phyloP scores from a whole-genome alignment of 2,113 vertebrate species.

The Stomatorhinus ivindoensis region DNA sequence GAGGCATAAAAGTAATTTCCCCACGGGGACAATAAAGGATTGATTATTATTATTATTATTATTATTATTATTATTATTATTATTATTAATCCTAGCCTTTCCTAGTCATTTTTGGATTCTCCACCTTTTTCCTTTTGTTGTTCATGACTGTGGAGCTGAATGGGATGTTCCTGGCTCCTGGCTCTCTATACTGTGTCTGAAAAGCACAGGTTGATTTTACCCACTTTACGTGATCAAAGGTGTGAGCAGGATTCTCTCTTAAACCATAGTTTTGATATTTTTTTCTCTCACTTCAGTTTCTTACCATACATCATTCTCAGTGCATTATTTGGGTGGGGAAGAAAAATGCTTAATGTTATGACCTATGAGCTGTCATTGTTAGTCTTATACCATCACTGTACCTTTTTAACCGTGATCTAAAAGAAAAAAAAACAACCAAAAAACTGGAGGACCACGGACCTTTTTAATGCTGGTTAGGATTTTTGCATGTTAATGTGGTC shows the following conservation, averaged over 20 bases:
- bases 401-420: background rate
- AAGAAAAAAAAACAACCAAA: background rate
- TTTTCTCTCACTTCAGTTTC: background rate
- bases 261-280: conserved; percentile 32
- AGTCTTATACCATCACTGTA: background rate
- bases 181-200: conserved; percentile 3
- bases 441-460: background rate
- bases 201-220: conserved; percentile 27
- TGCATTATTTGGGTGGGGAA: conserved; percentile 4
- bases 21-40: no score
- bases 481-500: background rate
- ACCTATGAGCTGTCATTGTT: background rate
- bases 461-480: background rate
- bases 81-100: background rate
- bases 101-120: background rate
- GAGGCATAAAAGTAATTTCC: no score
- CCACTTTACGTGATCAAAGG: conserved; percentile 30
- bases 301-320: background rate
- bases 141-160: background rate
- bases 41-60: no score
- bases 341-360: background rate
- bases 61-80: no score
- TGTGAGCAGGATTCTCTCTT: conserved; percentile 11
- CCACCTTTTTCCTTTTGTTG: background rate
- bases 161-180: background rate